Base-by-base conservation (phyloP, 2,113 vertebrate genomes). In the Montifringilla adamsi region DNA sequence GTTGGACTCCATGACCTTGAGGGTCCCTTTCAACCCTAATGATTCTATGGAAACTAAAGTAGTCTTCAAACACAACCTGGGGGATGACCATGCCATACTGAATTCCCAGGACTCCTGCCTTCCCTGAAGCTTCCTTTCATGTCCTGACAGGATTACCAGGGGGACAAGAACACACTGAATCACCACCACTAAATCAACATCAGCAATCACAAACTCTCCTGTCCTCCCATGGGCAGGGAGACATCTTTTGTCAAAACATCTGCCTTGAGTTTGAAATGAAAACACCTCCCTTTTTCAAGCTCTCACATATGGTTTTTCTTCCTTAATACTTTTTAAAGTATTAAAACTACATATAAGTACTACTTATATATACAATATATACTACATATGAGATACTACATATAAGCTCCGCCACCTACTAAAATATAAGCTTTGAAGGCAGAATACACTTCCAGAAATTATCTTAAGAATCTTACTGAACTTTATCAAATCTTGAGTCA, bases 401-500 rank as follows among this genome's bases (percentile, higher is more conserved):
- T 30, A 4, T n/a, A 81, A 76, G 23, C 75, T 90, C 41, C 84
- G 10, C 11, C 52, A 80, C 18, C 33, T 59, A 77, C 53, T 86
- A 70, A 92, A 92, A 81, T 41, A 63, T 3, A 63, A 94, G 39
- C 63, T 89, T 56, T 79, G 41, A 84, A 95, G 76, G 37, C 31
- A 92, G 83, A 79, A 84, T 86, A 62, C 59, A 72, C 33, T 78
- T 88, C 27, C 39, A 66, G 73, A 90, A 93, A 94, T 82, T 73
- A 78, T 84, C 74, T 73, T 66, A 26, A 41, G 62, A 82, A 82
- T 86, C n/a, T 81, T 74, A 30, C 30, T 74, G 47, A 87, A 83
- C 63, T 96, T 91, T 83, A 91, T 94, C 84, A 52, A 85, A 85
- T 76, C 78, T 83, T 77, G 74, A 95, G 67, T 92, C 73, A 79